Evolutionary conservation across 2,888 invertebrate genomes (phyloP).

Genomic region (Meloe dianella): DNA sequence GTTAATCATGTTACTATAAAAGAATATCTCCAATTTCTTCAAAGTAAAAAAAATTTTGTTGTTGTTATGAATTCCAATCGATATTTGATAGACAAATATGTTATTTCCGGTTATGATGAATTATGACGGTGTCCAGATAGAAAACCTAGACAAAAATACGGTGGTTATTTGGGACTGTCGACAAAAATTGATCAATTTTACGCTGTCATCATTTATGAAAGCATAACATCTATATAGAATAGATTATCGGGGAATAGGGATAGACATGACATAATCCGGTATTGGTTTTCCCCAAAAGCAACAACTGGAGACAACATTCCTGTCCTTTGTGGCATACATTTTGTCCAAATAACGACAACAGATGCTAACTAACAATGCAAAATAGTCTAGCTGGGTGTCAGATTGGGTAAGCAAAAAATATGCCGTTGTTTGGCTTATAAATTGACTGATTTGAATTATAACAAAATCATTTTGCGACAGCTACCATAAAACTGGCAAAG

Average conservation of each 20-base stretch:
- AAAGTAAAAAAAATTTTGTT: neutral
- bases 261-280: conserved; percentile 21
- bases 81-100: neutral
- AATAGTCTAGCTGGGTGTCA: conserved; percentile 18
- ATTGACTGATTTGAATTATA: conserved; percentile 49
- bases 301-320: conserved; percentile 25
- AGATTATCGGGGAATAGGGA: conserved; percentile 8
- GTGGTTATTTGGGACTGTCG: conserved; percentile 12
- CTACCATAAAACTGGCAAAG: conserved; percentile 6
- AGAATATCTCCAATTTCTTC: neutral
- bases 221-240: neutral
- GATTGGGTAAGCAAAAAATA: conserved; percentile 28
- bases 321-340: conserved; percentile 23
- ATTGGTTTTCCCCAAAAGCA: conserved; percentile 18
- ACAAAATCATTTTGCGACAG: conserved; percentile 41
- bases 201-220: neutral
- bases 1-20: neutral
- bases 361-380: conserved; percentile 31
- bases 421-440: conserved; percentile 47
- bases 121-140: neutral
- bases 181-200: neutral
- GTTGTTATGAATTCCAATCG: neutral
- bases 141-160: conserved; percentile 4
- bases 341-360: conserved; percentile 22
- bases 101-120: neutral